Evolutionary conservation across 2,797 vertebrate genomes (phyloP).

Genomic region (Pseudochromis fuscus): DNA sequence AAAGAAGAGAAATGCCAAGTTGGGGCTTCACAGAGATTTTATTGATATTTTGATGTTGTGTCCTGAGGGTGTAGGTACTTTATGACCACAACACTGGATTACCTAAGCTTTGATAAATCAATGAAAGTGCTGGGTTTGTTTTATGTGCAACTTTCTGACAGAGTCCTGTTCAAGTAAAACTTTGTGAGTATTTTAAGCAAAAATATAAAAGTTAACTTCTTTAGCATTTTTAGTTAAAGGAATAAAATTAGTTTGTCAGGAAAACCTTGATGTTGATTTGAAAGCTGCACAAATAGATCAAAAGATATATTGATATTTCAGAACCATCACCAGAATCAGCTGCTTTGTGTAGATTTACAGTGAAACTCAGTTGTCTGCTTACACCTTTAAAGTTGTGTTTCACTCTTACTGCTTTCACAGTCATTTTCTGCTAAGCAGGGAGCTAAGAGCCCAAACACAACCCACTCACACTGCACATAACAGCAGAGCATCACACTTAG

Average conservation of each 20-base stretch:
- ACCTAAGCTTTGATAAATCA: slow-evolving; percentile 25
- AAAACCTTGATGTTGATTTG: neutral
- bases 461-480: neutral
- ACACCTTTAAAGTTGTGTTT: neutral
- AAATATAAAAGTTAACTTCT: too few relatives aligned
- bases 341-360: neutral
- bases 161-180: neutral
- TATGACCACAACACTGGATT: neutral
- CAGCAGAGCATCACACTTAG: neutral
- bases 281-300: too few relatives aligned
- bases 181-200: neutral
- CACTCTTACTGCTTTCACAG: neutral
- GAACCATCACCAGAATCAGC: neutral
- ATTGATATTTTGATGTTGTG: slow-evolving; percentile 30
- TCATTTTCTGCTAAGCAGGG: neutral
- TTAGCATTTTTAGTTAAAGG: neutral
- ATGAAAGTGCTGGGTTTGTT: slow-evolving; percentile 7
- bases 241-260: neutral
- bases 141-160: neutral
- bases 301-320: too few relatives aligned
- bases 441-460: neutral
- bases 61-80: slow-evolving; percentile 7
- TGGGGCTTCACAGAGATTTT: slow-evolving; percentile 28
- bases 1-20: slow-evolving; percentile 27
- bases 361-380: neutral